phyloP scores from a whole-genome alignment of 2,797 vertebrate genomes.

The Xyrichtys novacula region DNA sequence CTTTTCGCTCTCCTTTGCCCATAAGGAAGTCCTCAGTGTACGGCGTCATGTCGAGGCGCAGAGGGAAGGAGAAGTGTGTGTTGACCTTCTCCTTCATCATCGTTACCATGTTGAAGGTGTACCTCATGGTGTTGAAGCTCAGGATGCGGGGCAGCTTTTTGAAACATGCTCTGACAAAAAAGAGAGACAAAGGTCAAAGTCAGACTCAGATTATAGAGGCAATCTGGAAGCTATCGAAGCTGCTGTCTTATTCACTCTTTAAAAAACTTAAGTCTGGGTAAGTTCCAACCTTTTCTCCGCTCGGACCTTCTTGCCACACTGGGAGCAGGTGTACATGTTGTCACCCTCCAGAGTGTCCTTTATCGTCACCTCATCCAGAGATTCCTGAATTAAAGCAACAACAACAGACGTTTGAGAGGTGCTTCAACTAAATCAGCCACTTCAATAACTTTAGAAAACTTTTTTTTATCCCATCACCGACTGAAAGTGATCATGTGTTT shows the following conservation, averaged over 20 bases:
- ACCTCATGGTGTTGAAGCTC: slow-evolving; percentile 99
- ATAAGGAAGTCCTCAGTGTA: slow-evolving; percentile 99
- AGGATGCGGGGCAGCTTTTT: slow-evolving; percentile 98
- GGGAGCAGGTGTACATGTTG: slow-evolving; percentile 99
- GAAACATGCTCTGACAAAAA: slow-evolving; percentile 91
- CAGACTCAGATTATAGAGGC: neutral
- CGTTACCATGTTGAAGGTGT: slow-evolving; percentile 99
- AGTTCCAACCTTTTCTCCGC: slow-evolving; percentile 93
- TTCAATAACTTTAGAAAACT: no score
- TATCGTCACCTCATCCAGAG: slow-evolving; percentile 98
- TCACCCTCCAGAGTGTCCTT: slow-evolving; percentile 99
- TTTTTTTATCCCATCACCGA: no score
- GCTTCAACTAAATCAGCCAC: no score
- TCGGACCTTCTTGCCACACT: slow-evolving; percentile 97
- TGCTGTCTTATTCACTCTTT: neutral
- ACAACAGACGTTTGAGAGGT: neutral
- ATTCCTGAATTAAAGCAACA: slow-evolving; percentile 84
- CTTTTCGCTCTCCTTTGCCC: slow-evolving; percentile 96
- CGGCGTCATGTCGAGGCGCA: slow-evolving; percentile 98
- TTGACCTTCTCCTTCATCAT: slow-evolving; percentile 99
- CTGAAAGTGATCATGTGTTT: neutral
- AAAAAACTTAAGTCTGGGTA: neutral
- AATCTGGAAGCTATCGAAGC: no score
- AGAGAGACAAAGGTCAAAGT: neutral
- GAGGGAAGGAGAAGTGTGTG: slow-evolving; percentile 97